Base-by-base conservation (phyloP, 2,113 vertebrate genomes). In the Globicephala melas region DNA sequence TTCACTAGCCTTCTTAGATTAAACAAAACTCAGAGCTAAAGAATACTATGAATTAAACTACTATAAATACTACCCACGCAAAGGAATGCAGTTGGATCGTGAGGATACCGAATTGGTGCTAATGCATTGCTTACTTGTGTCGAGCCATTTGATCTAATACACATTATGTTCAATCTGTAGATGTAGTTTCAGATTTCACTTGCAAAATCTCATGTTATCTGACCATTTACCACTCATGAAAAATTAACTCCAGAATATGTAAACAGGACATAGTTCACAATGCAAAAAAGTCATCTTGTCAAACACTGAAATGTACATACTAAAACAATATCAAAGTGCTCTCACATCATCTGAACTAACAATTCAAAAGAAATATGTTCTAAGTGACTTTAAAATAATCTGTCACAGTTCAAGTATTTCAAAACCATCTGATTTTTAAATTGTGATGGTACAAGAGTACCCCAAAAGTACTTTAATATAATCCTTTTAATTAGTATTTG, bases 1-100 rank as follows among this genome's bases (percentile, higher is more conserved):
- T 98, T 98, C 97, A 95, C 87, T 98, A 98, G 97, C 98, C 98
- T 98, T 98, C 97, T 97, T 98, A 97, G 95, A 98, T 96, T 97
- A 98, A 98, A 98, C 93, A 98, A 98, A 98, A 97, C 97, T 94
- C 95, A 74, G 97, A 98, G 80, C 92, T 80, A 94, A 98, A 98
- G 83, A 98, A 98, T 20, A 79, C 87, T 96, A 95, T 31, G 67
- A 94, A 90, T 97, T 97, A 98, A 98, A 93, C 71, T 95, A 92
- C 97, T 97, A 84, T 92, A 97, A 98, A 95, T 31, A 81, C 87
- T 97, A n/a, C 95, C 94, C 88, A 77, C 53, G 70, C 26, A 47
- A 90, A 97, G 73, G 50, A 97, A 97, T 93, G 90, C 79, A 92
- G 38, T 36, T 77, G 94, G 82, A 81, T 90, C 86, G 58, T 84